phyloP scores from a whole-genome alignment of 1,140 invertebrate species.

The Eumaeus atala region DNA sequence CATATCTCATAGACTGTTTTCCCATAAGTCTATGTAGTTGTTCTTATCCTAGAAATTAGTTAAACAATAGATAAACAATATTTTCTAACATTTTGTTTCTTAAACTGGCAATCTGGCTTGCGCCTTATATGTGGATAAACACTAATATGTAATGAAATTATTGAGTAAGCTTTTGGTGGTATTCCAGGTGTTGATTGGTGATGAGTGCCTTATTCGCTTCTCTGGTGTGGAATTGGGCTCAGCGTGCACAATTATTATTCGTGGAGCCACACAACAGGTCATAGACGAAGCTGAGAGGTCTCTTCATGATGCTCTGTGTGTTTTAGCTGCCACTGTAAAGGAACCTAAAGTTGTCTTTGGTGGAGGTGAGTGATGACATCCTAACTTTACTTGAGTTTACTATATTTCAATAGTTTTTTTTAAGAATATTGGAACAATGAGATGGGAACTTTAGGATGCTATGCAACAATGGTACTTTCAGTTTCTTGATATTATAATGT shows the following conservation, averaged over 20 bases:
- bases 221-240: constrained; percentile 95
- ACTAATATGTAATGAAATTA: not conserved
- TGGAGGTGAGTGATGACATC: constrained; percentile 79
- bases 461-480: too few relatives aligned
- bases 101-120: too few relatives aligned
- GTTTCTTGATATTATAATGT: too few relatives aligned
- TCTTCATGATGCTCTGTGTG: constrained; percentile 98
- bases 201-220: constrained; percentile 96
- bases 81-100: too few relatives aligned
- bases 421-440: too few relatives aligned
- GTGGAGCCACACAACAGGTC: constrained; percentile 99
- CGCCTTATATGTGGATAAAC: too few relatives aligned
- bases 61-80: too few relatives aligned
- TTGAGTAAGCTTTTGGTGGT: not conserved
- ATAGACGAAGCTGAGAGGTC: constrained; percentile 99
- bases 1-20: too few relatives aligned
- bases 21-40: too few relatives aligned
- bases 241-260: constrained; percentile 97
- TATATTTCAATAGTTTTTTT: too few relatives aligned
- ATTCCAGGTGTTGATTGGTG: constrained; percentile 93
- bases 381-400: not conserved
- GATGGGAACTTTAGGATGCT: too few relatives aligned
- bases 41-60: too few relatives aligned
- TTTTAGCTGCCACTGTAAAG: constrained; percentile 95
- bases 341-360: constrained; percentile 94